Base-by-base conservation (phyloP, 2,888 invertebrate genomes). In the Falcaria lacertinaria region DNA sequence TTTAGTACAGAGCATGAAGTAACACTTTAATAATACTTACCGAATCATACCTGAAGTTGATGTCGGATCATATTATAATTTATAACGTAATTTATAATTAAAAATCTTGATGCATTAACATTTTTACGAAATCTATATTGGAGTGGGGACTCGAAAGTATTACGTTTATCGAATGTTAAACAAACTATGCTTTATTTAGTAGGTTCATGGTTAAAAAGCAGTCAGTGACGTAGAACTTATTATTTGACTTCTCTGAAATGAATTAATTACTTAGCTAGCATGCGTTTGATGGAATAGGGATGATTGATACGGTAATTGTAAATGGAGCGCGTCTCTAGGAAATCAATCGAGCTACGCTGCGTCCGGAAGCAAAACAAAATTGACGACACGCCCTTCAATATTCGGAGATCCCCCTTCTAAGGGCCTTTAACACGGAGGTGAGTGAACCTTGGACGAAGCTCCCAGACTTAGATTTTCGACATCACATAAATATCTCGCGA, bases 371-470 rank as follows among this genome's bases (percentile, higher is more conserved):
- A 22, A 37, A 22, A 37, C 37, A 37, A 37, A 37, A 22, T 37
- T 37, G 11, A 14, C 11, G 37, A 15, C 37, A 37, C 37, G 35
- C 35, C 37, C 37, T 22, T 37, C 37, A 22, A 22, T 37, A 37
- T 37, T 22, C 37, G 22, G 15, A 22, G 15, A 22, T 37, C 37
- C 37, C 37, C 37, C 22, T 8, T 15, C 14, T 15, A 3, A 13
- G 22, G 81, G 76, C 74, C 72, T 73, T 74, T 57, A 63, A 74
- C 72, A 71, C 71, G 52, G 56, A 60, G 80, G 69, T 74, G 76
- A 63, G 47, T 58, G 80, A 78, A 73, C 82, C 54, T 47, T 37
- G 54, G 48, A 55, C 58, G 54, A 52, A 56, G 65, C 58, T 52
- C 45, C 48, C 42, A 43, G 55, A 57, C 57, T 55, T 59, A 64